Conservation (phyloP, 2,888 invertebrate genomes). For the Dascillus cervinus region DNA sequence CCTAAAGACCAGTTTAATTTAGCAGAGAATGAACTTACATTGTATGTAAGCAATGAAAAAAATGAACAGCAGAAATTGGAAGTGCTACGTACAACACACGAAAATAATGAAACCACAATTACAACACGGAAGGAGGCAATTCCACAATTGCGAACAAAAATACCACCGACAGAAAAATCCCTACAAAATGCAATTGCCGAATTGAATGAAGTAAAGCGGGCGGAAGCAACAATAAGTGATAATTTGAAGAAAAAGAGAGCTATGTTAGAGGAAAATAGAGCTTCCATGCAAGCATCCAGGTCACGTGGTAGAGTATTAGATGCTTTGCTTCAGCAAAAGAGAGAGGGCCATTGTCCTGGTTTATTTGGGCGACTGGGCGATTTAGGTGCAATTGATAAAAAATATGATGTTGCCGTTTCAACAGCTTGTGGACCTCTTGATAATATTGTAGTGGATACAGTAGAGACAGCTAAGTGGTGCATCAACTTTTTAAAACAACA, state of each 20-base stretch:
- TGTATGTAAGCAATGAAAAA: constrained; percentile 61
- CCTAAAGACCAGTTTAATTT: constrained; percentile 55
- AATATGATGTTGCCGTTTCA: constrained; percentile 93
- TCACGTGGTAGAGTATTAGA: constrained; percentile 68
- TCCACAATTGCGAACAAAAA: constrained; percentile 41
- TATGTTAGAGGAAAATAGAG: constrained; percentile 61
- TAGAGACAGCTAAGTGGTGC: constrained; percentile 76
- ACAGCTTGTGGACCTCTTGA: constrained; percentile 88
- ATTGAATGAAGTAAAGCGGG: constrained; percentile 45
- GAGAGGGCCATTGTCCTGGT: constrained; percentile 70
- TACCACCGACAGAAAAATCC: constrained; percentile 47
- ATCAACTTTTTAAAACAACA: constrained; percentile 70
- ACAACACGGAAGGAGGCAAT: constrained; percentile 41
- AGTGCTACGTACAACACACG: constrained; percentile 44
- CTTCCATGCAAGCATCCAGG: constrained; percentile 61
- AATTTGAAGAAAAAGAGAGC: constrained; percentile 45
- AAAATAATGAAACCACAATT: constrained; percentile 39
- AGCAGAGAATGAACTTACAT: constrained; percentile 72
- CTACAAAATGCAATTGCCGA: constrained; percentile 45
- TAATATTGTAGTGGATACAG: constrained; percentile 84
- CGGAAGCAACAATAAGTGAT: constrained; percentile 45
- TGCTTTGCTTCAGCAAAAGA: constrained; percentile 74
- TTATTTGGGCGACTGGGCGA: constrained; percentile 90
- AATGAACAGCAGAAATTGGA: constrained; percentile 59
- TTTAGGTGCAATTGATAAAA: constrained; percentile 84